phyloP scores from a whole-genome alignment of 2,888 invertebrate species.

The Stenichneumon culpator region DNA sequence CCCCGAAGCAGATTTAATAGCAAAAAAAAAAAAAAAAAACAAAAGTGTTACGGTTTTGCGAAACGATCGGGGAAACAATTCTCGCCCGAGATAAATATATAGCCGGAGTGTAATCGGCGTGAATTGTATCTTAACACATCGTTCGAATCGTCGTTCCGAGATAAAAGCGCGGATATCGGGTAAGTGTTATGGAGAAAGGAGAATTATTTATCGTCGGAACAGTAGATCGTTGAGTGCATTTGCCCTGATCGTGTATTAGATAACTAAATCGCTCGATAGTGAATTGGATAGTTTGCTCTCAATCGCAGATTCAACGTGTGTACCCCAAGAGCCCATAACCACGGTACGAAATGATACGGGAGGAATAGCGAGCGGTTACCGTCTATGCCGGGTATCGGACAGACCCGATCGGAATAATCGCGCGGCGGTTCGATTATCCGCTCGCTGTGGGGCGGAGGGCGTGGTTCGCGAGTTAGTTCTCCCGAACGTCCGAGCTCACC shows the following conservation, averaged over 20 bases:
- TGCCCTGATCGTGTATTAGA: conserved; percentile 56
- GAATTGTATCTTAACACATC: conserved; percentile 47
- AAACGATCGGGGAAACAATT: conserved; percentile 28
- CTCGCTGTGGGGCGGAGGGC: conserved; percentile 53
- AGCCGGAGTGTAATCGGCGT: conserved; percentile 18
- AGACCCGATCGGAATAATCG: conserved; percentile 64
- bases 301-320: conserved; percentile 40
- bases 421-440: conserved; percentile 61
- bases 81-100: conserved; percentile 22
- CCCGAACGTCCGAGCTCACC: conserved; percentile 43
- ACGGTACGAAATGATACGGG: conserved; percentile 47
- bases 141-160: conserved; percentile 17
- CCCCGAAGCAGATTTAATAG: too few relatives aligned
- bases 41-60: not conserved
- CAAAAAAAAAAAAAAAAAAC: too few relatives aligned
- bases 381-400: conserved; percentile 53
- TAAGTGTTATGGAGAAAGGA: conserved; percentile 37
- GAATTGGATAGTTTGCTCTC: conserved; percentile 66
- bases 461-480: conserved; percentile 65
- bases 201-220: conserved; percentile 53
- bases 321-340: conserved; percentile 24
- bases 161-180: conserved; percentile 41
- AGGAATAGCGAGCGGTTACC: conserved; percentile 9
- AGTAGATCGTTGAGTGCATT: conserved; percentile 52
- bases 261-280: conserved; percentile 60